Conservation (phyloP, 2,113 vertebrate genomes). For the Balaenoptera acutorostrata region DNA sequence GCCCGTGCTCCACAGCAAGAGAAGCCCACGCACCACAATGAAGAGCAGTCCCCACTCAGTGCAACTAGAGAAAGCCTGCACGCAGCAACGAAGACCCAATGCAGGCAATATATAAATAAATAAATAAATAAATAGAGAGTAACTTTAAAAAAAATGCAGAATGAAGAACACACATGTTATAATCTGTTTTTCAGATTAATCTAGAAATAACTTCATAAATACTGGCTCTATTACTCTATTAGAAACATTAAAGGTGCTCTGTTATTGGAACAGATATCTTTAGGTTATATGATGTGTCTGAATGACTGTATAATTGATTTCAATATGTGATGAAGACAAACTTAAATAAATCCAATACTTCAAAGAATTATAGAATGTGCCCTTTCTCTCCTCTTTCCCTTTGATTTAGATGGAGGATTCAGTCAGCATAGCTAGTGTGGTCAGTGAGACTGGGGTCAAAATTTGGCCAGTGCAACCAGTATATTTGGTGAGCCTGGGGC, state of each 20-base stretch:
- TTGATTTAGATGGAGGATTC: not conserved
- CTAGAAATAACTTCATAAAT: conserved; percentile 14
- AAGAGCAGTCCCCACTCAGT: too few relatives aligned
- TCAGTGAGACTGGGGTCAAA: not conserved
- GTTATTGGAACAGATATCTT: not conserved
- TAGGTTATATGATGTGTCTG: not conserved
- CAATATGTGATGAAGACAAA: not conserved
- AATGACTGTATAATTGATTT: not conserved
- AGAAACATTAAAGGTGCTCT: not conserved
- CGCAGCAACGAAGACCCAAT: too few relatives aligned
- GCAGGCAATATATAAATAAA: too few relatives aligned
- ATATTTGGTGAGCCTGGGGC: not conserved
- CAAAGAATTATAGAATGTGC: not conserved
- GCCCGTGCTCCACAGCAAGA: too few relatives aligned
- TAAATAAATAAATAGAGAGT: too few relatives aligned
- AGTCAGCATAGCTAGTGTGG: not conserved
- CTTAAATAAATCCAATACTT: not conserved
- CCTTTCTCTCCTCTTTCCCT: not conserved
- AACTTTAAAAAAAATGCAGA: not conserved
- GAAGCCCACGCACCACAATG: accelerated
- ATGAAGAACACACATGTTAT: not conserved
- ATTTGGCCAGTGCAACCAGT: not conserved
- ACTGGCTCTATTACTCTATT: not conserved
- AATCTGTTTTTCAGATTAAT: not conserved
- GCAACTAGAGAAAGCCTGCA: too few relatives aligned